Evolutionary conservation across 2,113 vertebrate species (phyloP), one percentile per base, ranked within the genome.

Genomic region (Mellivora capensis): DNA sequence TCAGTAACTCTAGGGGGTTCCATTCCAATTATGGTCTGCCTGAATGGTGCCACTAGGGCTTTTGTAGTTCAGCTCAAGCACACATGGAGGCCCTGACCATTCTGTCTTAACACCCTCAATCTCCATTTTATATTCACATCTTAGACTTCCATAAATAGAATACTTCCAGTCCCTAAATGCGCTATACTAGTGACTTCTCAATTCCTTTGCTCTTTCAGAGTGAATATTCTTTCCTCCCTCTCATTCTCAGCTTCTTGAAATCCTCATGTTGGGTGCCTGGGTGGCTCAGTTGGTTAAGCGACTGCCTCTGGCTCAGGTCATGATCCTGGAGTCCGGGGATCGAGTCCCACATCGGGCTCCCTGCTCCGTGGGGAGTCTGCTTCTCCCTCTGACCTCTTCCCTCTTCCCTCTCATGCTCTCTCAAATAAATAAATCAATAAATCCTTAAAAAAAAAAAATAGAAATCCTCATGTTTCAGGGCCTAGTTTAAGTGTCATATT

Each of bases 231-330:
- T 97, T 91, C 2, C 25, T 20, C 64, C 25, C 27, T 87, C 29
- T 90, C 27, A 34, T 87, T 87, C 57, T 96, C n/a, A 81, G 2
- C 57, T 91, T 76, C n/a, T 69, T 91, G 49, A 95, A 96, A 81
- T 74, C 52, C 59, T 85, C 52, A 49, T 77, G 52, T 93, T 86
- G 52, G 52, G 52, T 18, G 52, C 52, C 52, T 54, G 15, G 17
- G 52, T 54, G 52, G 52, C 52, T 54, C 52, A 17, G 5, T 54
- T 54, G 52, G 52, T 54, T 54, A 54, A 54, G 5, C 15, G 4
- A 54, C 52, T 54, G 52, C 52, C 52, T 54, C 18, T 54, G 52
- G 52, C 52, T 54, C 52, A 54, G 52, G 17, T 54, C 52, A 18
- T 54, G 52, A 18, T 54, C 52, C 52, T 54, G 52, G 52, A 54